Base-by-base conservation (phyloP, 1,140 invertebrate genomes). In the Formica selysi region DNA sequence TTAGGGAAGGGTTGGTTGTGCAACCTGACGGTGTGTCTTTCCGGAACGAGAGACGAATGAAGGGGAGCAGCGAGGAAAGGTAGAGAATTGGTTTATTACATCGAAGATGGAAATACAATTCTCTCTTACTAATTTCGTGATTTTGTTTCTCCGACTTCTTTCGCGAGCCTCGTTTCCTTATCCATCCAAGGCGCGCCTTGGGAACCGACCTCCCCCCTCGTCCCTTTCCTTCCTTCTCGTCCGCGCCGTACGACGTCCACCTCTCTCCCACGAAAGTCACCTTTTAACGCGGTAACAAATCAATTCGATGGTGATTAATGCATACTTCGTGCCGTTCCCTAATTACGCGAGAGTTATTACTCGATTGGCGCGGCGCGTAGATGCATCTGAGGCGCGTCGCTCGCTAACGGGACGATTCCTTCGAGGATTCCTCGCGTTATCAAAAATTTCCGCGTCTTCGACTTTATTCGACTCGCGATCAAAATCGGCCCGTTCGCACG, bases 291-390 rank as follows among this genome's bases (percentile, higher is more conserved):
- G 87, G 90, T 92, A 92, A 93, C 93, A 90, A 94, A 94, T 94
- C 93, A 94, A 94, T 94, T 92, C 90, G 87, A 93, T 92, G 88
- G 92, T 93, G 93, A 94, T 94, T 91, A 93, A 94, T 93, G 91
- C 87, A 70, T 86, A 80, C 90, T 88, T 87, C 88, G 87, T 91
- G 91, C 88, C 86, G 89, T 91, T 86, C 85, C 89, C 89, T 92
- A 93, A 94, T 94, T 93, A 91, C 90, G 91, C 86, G n/a, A 89
- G 86, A 91, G 88, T 93, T 93, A 93, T 93, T 93, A 91, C 89
- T 76, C 87, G 92, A 93, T 93, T 90, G 91, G 76, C 76, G 81
- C 32, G 62, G 38, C 51, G 51, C 79, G 79, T 73, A 73, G 79
- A 80, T 80, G 16, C 22, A 41, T 57, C 44, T 8, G 10, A 71